Evolutionary conservation across 2,113 vertebrate species (phyloP).

Genomic region (Sterrhoptilus dennistouni): DNA sequence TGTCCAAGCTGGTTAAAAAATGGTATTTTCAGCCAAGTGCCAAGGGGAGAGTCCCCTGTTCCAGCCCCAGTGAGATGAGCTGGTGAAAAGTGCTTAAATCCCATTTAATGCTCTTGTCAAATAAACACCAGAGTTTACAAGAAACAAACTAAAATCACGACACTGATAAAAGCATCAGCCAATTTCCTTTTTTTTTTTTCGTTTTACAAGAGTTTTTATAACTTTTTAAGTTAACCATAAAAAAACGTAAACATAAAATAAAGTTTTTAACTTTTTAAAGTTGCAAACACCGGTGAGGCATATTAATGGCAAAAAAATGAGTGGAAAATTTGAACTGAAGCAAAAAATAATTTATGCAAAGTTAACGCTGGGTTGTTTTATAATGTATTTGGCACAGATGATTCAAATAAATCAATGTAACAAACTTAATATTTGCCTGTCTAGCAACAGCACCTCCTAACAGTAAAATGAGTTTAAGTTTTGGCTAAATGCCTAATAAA

Average conservation of each 20-base stretch:
- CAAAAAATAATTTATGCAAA: slow-evolving; percentile 35
- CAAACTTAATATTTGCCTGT: slow-evolving; percentile 31
- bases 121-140: not conserved
- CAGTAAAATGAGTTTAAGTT: slow-evolving; percentile 29
- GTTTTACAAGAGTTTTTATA: not conserved
- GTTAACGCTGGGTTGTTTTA: not conserved
- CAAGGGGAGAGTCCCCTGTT: not conserved
- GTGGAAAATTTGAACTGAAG: not conserved
- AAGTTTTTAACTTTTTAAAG: not conserved
- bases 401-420: slow-evolving; percentile 43
- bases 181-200: not conserved
- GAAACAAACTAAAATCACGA: not conserved
- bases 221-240: not conserved
- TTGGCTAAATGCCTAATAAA: slow-evolving; percentile 44
- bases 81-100: not conserved
- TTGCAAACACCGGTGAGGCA: not conserved
- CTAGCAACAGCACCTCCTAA: slow-evolving; percentile 3
- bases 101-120: not conserved
- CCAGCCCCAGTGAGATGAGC: not conserved
- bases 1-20: not conserved
- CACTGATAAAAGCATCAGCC: not conserved
- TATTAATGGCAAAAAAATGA: not conserved
- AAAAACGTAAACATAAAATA: not conserved
- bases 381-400: not conserved
- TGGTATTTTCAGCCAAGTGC: not conserved